Base-by-base conservation (phyloP, 2,113 vertebrate genomes). In the Austrofundulus limnaeus region DNA sequence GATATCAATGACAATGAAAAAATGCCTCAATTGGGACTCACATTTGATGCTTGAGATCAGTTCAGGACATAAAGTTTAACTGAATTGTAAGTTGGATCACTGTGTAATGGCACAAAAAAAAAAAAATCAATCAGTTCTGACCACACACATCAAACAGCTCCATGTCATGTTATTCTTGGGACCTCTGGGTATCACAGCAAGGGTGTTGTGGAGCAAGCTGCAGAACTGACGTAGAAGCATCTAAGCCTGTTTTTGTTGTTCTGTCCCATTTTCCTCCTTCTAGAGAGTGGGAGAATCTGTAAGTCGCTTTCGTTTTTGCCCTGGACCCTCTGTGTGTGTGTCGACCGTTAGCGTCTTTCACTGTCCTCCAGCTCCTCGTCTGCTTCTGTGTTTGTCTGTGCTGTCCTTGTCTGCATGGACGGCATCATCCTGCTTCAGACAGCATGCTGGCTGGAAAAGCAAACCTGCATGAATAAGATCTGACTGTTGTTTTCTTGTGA, bases 251-350 rank as follows among this genome's bases (percentile, higher is more conserved):
- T 80, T 88, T 70, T 91, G 63, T 92, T 91, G 93, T 92, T 92
- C 90, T 93, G 89, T 92, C 77, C 81, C 67, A 79, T 91, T 85
- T 86, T 91, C 74, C 88, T 91, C 90, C 74, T 82, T 91, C 66
- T 93, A 98, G 96, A 93, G 96, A 98, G 87, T 98, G 96, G 96
- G 96, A 92, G 94, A 94, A 81, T 84, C 94, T 98, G 96, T 98
- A 96, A 98, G 96, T 98, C 47, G 72, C 74, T 82, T 92, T 90
- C 66, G n/a, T 89, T 83, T 91, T 90, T 86, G 70, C 64, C 64
- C 51, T n/a, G n/a, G 78, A 66, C 74, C 21, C 25, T 76, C 50
- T 83, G 68, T 87, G 75, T 85, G 71, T 57, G 67, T 80, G 63
- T 66, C 77, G 62, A 66, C 37, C 50, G 62, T 72, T n/a, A 42